These are phyloP conservation scores for Pachyramphus minor DNA, from an alignment of 2,113 vertebrate genomes.

Conservation along the genomic window DNA sequence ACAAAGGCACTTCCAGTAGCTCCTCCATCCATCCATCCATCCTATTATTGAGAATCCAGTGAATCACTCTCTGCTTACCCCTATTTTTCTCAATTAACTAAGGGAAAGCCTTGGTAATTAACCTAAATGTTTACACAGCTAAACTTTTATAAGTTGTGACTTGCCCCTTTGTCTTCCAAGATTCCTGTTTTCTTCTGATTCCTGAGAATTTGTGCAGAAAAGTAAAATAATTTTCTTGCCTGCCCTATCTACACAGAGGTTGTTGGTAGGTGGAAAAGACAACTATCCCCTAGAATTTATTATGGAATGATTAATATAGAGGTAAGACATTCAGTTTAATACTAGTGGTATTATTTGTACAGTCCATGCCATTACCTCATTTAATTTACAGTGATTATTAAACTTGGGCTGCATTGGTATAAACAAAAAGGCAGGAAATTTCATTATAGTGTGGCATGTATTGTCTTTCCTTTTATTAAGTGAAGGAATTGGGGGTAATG, in stretches of 20 bases:
- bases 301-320: neutral
- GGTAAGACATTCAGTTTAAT: neutral
- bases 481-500: neutral
- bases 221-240: neutral
- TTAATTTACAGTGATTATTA: slow-evolving; percentile 45
- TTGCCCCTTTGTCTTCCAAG: neutral
- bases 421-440: slow-evolving; percentile 43
- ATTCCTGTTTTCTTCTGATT: neutral
- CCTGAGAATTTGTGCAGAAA: neutral
- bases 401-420: neutral
- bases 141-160: neutral
- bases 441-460: neutral
- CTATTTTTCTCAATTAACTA: neutral
- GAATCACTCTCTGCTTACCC: neutral
- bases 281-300: neutral
- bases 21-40: neutral
- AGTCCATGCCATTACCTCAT: slow-evolving; percentile 1
- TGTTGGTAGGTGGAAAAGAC: neutral
- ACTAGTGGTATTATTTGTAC: neutral
- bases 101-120: neutral
- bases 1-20: neutral
- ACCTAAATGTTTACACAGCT: neutral
- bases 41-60: neutral
- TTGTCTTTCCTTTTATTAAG: slow-evolving; percentile 33
- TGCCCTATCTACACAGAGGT: fast-evolving